Percentiles rank a stretch among this genome's conserved stretches.
Evolutionary conservation across 1,140 invertebrate genomes (phyloP).

Genomic region (Babylonia areolata): DNA sequence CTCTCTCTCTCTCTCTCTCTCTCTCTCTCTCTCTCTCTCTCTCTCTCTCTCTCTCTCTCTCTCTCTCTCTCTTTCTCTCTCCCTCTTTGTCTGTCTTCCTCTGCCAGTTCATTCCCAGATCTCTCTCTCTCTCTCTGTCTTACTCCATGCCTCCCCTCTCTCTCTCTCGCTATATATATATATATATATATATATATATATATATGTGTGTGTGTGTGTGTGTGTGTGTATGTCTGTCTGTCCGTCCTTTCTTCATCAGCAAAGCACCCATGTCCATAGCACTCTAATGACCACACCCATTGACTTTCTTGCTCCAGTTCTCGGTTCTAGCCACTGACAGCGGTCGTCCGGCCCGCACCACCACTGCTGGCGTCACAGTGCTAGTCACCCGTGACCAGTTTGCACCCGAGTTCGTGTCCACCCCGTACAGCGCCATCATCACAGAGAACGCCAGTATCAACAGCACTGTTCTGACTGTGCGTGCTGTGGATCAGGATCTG

Average conservation of each 20-base stretch:
- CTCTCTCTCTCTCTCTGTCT: too few species aligned
- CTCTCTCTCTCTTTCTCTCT: too few species aligned
- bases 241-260: too few species aligned
- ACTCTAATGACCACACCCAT: too few species aligned
- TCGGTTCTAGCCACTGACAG: conserved; percentile 46
- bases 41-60: background rate
- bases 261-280: too few species aligned
- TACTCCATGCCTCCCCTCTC: too few species aligned
- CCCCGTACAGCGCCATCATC: conserved; percentile 53
- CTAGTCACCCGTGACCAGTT: conserved; percentile 45
- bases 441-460: conserved; percentile 40
- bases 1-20: background rate
- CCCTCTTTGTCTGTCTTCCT: too few species aligned
- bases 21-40: background rate
- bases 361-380: conserved; percentile 36
- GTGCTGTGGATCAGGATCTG: conserved; percentile 49
- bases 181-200: too few species aligned
- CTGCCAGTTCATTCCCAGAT: too few species aligned
- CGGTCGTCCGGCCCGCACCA: conserved; percentile 37
- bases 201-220: too few species aligned
- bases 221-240: too few species aligned
- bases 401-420: conserved; percentile 53
- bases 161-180: too few species aligned
- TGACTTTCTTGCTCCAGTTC: conserved; percentile 42
- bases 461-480: conserved; percentile 49